These are phyloP conservation scores for Excalfactoria chinensis DNA, from an alignment of 2,113 vertebrate genomes.

Conservation along the genomic window DNA sequence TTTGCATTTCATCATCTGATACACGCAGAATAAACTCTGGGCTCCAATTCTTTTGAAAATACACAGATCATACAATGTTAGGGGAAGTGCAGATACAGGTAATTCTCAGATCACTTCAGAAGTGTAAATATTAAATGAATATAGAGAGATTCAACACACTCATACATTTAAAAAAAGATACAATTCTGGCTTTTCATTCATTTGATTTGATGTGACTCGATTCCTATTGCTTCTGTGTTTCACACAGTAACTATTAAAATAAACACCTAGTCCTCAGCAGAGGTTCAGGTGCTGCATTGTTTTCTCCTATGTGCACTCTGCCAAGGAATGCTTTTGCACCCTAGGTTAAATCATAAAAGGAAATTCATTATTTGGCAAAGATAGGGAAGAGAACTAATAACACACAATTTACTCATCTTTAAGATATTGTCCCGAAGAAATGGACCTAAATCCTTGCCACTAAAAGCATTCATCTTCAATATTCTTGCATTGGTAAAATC, in stretches of 20 bases:
- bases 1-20: neutral
- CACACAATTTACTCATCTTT: neutral
- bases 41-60: neutral
- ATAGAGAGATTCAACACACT: neutral
- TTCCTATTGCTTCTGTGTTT: neutral
- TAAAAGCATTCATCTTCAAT: neutral
- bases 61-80: neutral
- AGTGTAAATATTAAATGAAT: neutral
- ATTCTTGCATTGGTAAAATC: neutral
- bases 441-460: neutral
- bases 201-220: neutral
- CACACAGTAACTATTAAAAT: neutral
- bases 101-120: neutral
- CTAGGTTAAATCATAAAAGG: neutral
- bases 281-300: neutral
- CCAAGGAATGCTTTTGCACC: neutral
- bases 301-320: neutral
- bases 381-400: neutral
- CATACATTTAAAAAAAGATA: no score
- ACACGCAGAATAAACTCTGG: neutral
- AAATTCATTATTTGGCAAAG: neutral
- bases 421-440: neutral
- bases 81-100: neutral
- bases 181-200: neutral
- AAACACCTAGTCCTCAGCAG: neutral